Base-by-base conservation (phyloP, 2,888 invertebrate species). In the Dorcus hopei region DNA sequence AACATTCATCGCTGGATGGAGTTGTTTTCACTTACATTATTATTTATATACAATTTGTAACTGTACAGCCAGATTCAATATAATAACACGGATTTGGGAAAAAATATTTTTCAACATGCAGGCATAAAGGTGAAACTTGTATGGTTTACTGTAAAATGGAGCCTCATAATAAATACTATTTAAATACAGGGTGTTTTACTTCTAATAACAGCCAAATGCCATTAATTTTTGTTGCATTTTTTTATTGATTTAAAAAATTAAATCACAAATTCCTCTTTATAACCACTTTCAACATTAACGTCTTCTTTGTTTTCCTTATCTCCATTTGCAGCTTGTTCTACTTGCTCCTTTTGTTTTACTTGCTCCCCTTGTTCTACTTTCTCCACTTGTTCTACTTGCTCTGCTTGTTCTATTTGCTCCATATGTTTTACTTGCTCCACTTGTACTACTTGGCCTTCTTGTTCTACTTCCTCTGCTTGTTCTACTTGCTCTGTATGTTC, bases 21-120 rank as follows among this genome's bases (percentile, higher is more conserved):
- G 26, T 26, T 26, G 26, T 26, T 26, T 4, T 26, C 26, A 26
- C 2, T 26, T 26, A 3, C 5, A 26, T 26, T 26, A 26, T 26
- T 26, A 26, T 26, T 26, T 14, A 14, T 14, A 14, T 14, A 14
- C 14, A 14, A 14, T 14, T 14, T 45, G 26, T 45, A 54, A 54
- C 19, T 51, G 51, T 51, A 51, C 51, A 51, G 51, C 40, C 14
- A 14, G n/a, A 39, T 38, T 51, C 14, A 16, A n/a, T 50, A n/a
- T n/a, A n/a, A 51, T 38, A 51, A 49, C 11, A 51, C 16, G 19
- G 38, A 38, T 14, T 38, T 23, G 7, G 19, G 53, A 49, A 59
- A 52, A 57, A 57, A 52, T 59, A 59, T 59, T 59, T 59, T 59
- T 59, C 56, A 59, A 58, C 58, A 53, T 58, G 43, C 58, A 54